Conservation (phyloP, 2,888 invertebrate genomes). For the Hirtodrosophila alboralis region DNA sequence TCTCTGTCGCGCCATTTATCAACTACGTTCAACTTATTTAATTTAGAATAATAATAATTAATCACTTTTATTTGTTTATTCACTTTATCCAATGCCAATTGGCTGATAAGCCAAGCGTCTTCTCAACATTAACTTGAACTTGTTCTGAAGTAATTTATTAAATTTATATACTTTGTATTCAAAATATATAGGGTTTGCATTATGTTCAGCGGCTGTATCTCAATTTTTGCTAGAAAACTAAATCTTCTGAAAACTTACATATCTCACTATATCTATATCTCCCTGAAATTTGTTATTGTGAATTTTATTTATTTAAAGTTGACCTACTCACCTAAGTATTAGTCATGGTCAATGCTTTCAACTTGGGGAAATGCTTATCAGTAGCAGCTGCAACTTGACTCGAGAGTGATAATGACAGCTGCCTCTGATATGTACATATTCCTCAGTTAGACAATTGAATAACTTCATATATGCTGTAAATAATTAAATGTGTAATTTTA, state of each 20-base stretch:
- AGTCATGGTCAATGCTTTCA: conserved; percentile 16
- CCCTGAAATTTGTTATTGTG: no score
- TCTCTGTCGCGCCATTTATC: conserved; percentile 6
- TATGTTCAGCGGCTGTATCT: no score
- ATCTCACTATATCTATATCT: no score
- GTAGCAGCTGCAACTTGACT: not conserved
- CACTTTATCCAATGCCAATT: not conserved
- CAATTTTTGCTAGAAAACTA: no score
- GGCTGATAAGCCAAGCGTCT: conserved; percentile 21
- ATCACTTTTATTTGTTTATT: conserved; percentile 45
- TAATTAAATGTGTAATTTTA: not conserved
- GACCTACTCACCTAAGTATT: conserved; percentile 30
- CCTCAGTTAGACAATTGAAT: no score
- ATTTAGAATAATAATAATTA: conserved; percentile 9
- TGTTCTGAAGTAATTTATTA: no score
- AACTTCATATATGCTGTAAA: no score
- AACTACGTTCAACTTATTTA: conserved; percentile 9
- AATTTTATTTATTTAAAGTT: no score
- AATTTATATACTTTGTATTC: conserved; percentile 4
- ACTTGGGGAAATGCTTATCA: conserved; percentile 25
- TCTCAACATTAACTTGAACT: conserved; percentile 4
- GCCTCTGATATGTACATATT: no score
- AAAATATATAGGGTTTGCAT: no score
- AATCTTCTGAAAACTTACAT: no score
- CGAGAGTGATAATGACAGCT: no score